These are phyloP conservation scores for Adrianichthys oophorus DNA, from an alignment of 2,797 vertebrate species.

Conservation along the genomic window DNA sequence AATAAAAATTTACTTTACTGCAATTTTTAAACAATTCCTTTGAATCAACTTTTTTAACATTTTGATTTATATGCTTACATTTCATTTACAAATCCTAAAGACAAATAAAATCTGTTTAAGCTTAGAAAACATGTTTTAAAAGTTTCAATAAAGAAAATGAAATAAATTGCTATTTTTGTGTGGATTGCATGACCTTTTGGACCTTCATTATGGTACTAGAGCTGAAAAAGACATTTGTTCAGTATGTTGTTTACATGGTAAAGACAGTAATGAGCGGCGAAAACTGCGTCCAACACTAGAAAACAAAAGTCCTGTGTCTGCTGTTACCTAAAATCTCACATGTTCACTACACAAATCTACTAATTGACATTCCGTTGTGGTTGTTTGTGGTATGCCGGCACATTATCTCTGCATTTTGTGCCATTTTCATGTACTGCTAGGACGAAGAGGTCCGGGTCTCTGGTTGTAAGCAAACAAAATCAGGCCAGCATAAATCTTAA, in stretches of 20 bases:
- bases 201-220: too few species aligned
- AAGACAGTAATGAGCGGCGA: background rate
- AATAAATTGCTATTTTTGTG: too few species aligned
- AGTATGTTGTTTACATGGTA: background rate
- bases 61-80: too few species aligned
- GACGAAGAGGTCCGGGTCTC: background rate
- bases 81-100: too few species aligned
- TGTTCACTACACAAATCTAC: background rate
- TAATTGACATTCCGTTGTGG: background rate
- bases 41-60: too few species aligned
- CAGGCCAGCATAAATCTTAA: background rate
- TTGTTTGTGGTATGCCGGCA: background rate
- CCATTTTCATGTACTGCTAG: background rate
- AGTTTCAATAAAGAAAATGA: too few species aligned
- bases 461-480: background rate
- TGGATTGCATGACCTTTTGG: too few species aligned
- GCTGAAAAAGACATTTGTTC: background rate
- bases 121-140: too few species aligned
- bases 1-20: too few species aligned
- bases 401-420: background rate
- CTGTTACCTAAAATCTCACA: background rate
- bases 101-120: too few species aligned
- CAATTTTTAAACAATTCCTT: too few species aligned
- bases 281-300: background rate
- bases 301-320: conserved; percentile 1